A percentile compares a stretch with the other conserved stretches of the same genome.
Evolutionary conservation across 2,113 vertebrate species (phyloP).

Genomic region (Loxodonta africana): DNA sequence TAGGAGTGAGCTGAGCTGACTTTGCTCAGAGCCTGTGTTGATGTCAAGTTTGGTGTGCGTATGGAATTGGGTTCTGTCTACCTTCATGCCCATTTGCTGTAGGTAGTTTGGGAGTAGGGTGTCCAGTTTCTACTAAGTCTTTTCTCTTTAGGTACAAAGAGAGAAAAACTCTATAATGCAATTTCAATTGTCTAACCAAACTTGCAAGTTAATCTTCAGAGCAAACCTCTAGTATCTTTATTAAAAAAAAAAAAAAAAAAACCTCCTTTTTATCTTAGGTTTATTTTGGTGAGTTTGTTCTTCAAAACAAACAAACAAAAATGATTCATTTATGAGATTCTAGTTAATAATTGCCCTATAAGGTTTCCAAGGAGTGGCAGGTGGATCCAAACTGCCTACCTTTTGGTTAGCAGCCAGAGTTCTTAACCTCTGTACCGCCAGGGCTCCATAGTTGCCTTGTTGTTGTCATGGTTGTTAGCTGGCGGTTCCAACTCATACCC

Average conservation of each 20-base stretch:
- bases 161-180: not conserved
- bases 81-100: not conserved
- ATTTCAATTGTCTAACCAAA: not conserved
- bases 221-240: not conserved
- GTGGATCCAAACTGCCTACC: too few species aligned
- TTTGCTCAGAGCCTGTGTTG: not conserved
- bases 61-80: not conserved
- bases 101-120: not conserved
- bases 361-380: too few species aligned
- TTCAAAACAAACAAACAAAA: too few species aligned
- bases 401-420: too few species aligned
- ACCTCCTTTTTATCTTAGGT: too few species aligned
- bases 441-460: not conserved
- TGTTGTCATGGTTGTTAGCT: too few species aligned
- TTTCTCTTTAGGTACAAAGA: not conserved
- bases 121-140: not conserved
- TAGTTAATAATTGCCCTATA: too few species aligned
- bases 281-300: too few species aligned
- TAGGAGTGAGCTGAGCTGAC: not conserved
- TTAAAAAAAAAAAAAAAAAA: not conserved
- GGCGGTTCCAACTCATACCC: too few species aligned
- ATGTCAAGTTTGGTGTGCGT: not conserved
- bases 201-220: not conserved
- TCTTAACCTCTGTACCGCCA: too few species aligned
- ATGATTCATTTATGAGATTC: too few species aligned